Evolutionary conservation across 2,888 invertebrate species (phyloP), one percentile per base, ranked within the genome.

Genomic region (Habrosyne pyritoides): DNA sequence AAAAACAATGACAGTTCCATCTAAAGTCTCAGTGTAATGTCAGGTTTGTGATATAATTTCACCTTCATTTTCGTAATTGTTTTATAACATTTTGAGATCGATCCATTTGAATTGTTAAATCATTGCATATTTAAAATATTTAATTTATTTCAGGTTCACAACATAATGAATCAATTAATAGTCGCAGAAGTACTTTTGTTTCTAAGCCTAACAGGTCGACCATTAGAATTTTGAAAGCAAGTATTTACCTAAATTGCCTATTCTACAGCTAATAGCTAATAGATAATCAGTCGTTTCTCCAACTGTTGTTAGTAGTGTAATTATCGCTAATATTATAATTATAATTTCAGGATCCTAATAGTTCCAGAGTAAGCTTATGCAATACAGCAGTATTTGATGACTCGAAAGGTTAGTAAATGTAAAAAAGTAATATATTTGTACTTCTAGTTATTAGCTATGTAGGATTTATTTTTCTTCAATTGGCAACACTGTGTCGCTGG

Each of bases 1-100:
- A 63, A 56, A 57, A 59, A 69, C 66, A 71, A 73, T 89, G 88
- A 82, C 87, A 87, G 75, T 80, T 81, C 80, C 84, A 84, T 80
- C 86, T 79, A 91, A 91, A 90, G 89, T 91, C 87, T 85, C 83
- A 88, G 91, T 91, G 91, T 92, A 86, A 92, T 92, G 91, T 91
- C 91, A 91, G 91, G 91, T 91, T 75, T 66, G 81, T 77, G 68
- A 65, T 76, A 73, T 75, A 71, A 63, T 67, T 71, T 60, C 50
- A 57, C 59, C 64, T 60, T 2, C 22, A n/a, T 22, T n/a, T 24
- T 14, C 8, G n/a, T 18, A 12, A 3, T 24, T n/a, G n/a, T 48
- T 48, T 22, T n/a, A n/a, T n/a, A n/a, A n/a, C n/a, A n/a, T n/a
- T n/a, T n/a, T n/a, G n/a, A n/a, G n/a, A n/a, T n/a, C n/a, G n/a